Conservation (phyloP, 1,140 invertebrate species). For the Drosophila hydei region DNA sequence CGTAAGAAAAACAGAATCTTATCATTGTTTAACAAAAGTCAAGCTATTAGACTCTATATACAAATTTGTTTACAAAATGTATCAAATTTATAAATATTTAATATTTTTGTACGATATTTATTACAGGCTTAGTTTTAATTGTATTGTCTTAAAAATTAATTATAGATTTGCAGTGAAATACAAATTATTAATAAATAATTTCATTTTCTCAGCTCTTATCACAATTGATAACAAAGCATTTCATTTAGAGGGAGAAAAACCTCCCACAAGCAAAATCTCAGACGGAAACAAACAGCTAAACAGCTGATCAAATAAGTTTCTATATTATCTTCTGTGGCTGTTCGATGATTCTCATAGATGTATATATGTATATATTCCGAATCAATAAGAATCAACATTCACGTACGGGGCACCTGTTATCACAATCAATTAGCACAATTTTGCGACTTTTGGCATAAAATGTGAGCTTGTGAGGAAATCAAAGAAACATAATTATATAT, state of each 20-base stretch:
- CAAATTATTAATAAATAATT: neutral
- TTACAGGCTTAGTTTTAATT: too few species aligned
- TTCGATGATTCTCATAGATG: neutral
- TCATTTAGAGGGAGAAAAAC: neutral
- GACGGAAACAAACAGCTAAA: neutral
- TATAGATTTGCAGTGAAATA: neutral
- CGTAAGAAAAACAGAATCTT: neutral
- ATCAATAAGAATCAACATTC: slow-evolving; percentile 30
- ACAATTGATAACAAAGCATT: neutral
- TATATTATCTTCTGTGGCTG: slow-evolving; percentile 4
- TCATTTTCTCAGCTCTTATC: neutral
- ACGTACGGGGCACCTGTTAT: slow-evolving; percentile 67
- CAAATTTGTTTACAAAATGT: too few species aligned
- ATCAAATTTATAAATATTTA: too few species aligned
- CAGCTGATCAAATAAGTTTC: neutral
- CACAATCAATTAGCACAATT: slow-evolving; percentile 85
- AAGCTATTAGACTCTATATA: too few species aligned
- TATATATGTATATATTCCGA: neutral
- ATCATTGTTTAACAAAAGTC: too few species aligned
- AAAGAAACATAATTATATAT: slow-evolving; percentile 3
- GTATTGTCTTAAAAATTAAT: neutral
- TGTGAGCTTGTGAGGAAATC: slow-evolving; percentile 12
- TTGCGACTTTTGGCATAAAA: slow-evolving; percentile 52
- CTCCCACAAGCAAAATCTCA: neutral
- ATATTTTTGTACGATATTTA: too few species aligned